Percentiles rank a stretch among this genome's conserved stretches.
These are phyloP conservation scores for Mohoua ochrocephala DNA, from an alignment of 2,113 vertebrate genomes.

Conservation along the genomic window DNA sequence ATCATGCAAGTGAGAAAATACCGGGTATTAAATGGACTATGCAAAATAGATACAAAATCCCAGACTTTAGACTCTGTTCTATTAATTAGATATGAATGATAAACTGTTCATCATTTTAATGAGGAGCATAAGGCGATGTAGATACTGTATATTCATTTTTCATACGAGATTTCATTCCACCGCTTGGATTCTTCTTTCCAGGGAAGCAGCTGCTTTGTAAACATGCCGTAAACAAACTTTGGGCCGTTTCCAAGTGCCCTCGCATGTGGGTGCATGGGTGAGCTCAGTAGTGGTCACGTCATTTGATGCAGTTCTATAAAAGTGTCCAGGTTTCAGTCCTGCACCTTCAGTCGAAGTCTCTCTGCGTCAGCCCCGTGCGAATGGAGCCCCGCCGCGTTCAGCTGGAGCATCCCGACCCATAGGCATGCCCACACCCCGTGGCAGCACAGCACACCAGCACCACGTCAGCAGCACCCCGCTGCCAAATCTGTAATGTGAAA, in stretches of 20 bases:
- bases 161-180: neutral
- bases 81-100: neutral
- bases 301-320: neutral
- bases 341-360: neutral
- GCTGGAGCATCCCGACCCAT: neutral
- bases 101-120: neutral
- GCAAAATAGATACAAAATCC: slow-evolving; percentile 8
- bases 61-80: neutral
- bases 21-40: slow-evolving; percentile 9
- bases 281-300: neutral
- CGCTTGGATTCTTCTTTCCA: neutral
- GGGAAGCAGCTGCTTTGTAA: neutral
- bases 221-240: neutral
- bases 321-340: neutral
- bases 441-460: slow-evolving; percentile 39
- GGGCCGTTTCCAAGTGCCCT: neutral
- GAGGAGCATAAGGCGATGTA: slow-evolving; percentile 24
- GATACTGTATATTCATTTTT: neutral
- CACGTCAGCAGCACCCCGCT: neutral
- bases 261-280: neutral
- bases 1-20: neutral
- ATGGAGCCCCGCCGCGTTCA: neutral
- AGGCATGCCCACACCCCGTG: neutral
- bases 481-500: neutral
- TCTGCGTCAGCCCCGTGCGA: neutral